These are phyloP conservation scores for Labroides dimidiatus DNA, from an alignment of 2,797 vertebrate genomes.

Conservation along the genomic window DNA sequence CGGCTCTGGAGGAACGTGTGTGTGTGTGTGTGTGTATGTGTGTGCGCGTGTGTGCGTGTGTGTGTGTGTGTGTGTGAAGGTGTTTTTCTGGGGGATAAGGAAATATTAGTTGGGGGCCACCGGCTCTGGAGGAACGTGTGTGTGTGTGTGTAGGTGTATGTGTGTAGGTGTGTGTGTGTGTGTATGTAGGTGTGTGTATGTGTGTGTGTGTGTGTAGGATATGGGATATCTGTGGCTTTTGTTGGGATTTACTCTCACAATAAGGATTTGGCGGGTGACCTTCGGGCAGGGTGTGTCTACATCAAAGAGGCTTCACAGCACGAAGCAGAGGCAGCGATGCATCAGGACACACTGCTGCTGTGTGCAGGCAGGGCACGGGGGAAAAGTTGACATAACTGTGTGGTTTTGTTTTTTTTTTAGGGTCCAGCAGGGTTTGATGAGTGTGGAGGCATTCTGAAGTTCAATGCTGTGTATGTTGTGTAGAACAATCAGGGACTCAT, in stretches of 20 bases:
- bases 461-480: background rate
- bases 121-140: slow-evolving; percentile 32
- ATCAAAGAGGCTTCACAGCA: slow-evolving; percentile 50
- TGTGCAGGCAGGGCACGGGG: slow-evolving; percentile 11
- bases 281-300: slow-evolving; percentile 47
- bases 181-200: slow-evolving; percentile 4
- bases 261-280: slow-evolving; percentile 58
- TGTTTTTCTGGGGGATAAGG: too few relatives aligned
- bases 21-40: background rate
- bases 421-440: background rate
- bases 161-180: slow-evolving; percentile 14
- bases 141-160: too few relatives aligned
- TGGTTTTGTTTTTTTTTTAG: too few relatives aligned
- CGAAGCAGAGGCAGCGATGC: slow-evolving; percentile 14
- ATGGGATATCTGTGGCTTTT: slow-evolving; percentile 51
- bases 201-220: slow-evolving; percentile 1
- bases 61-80: too few relatives aligned
- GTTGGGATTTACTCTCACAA: slow-evolving; percentile 59
- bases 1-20: slow-evolving; percentile 32
- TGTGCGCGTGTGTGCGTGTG: background rate
- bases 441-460: background rate
- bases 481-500: too few relatives aligned
- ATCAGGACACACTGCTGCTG: slow-evolving; percentile 26
- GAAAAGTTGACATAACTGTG: slow-evolving; percentile 5
- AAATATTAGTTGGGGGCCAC: too few relatives aligned